A percentile compares a stretch with the other conserved stretches of the same genome.
phyloP scores from a whole-genome alignment of 2,797 vertebrate species.

The Spinus olivaceus region DNA sequence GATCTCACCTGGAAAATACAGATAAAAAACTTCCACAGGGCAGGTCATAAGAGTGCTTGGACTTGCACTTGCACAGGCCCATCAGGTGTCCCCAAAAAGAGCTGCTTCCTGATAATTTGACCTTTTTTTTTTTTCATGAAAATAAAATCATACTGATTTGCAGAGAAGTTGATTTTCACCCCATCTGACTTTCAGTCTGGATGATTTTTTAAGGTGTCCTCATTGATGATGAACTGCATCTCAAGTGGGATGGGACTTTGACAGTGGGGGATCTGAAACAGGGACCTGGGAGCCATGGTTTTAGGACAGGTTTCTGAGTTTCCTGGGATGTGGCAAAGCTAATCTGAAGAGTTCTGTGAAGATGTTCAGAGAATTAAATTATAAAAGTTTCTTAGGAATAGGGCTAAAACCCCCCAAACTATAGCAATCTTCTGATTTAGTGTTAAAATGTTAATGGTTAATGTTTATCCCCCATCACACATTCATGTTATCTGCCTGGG shows the following conservation, averaged over 20 bases:
- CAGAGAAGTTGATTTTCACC: not conserved
- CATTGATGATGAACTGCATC: fast-evolving
- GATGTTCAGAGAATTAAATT: not conserved
- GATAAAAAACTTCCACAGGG: conserved; percentile 46
- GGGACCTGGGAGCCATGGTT: not conserved
- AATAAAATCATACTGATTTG: not conserved
- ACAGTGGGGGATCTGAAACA: not conserved
- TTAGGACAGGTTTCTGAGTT: not conserved
- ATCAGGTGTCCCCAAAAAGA: not conserved
- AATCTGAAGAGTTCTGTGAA: not conserved
- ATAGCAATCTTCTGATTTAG: not conserved
- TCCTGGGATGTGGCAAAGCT: not conserved
- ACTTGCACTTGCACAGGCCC: not conserved
- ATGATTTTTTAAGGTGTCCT: not conserved
- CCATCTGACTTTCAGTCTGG: not conserved
- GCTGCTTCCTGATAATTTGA: not conserved
- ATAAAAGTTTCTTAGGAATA: not conserved
- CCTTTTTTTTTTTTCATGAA: not conserved
- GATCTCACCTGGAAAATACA: conserved; percentile 40
- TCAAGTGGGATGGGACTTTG: not conserved
- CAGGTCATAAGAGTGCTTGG: not conserved
- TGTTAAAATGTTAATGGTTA: not conserved
- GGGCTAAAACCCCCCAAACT: not conserved
- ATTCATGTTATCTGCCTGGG: not conserved
- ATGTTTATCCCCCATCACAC: not conserved